phyloP scores from a whole-genome alignment of 2,797 vertebrate species.

The Ambastaia sidthimunki region DNA sequence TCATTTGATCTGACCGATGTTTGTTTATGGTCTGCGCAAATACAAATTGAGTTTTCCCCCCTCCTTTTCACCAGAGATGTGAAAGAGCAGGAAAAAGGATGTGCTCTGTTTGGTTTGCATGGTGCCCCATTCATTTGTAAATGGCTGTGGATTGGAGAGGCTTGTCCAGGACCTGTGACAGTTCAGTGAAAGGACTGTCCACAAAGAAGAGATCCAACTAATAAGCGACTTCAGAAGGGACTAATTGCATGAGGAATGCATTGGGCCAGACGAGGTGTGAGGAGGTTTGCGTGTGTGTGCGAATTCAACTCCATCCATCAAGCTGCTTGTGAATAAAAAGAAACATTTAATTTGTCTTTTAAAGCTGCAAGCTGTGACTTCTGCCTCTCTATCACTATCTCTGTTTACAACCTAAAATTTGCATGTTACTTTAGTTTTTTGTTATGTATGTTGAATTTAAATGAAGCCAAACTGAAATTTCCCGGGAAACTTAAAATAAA shows the following conservation, averaged over 20 bases:
- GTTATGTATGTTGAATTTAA: no score
- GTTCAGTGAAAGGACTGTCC: constrained; percentile 76
- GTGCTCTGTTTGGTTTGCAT: constrained; percentile 80
- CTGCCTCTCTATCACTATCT: no score
- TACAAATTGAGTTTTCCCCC: constrained; percentile 69
- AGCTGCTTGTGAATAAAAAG: not conserved
- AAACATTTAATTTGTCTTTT: no score
- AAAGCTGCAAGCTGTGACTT: no score
- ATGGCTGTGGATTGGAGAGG: constrained; percentile 67
- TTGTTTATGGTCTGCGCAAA: constrained; percentile 77
- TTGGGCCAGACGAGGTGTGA: constrained; percentile 47
- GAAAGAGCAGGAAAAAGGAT: constrained; percentile 81
- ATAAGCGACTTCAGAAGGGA: constrained; percentile 80
- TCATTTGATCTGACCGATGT: constrained; percentile 71
- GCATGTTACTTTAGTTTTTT: no score
- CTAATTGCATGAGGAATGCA: constrained; percentile 67
- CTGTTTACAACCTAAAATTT: no score
- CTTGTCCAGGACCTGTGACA: constrained; percentile 78
- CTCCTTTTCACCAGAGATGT: constrained; percentile 63
- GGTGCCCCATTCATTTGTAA: constrained; percentile 78
- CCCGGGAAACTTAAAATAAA: no score
- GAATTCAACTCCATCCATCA: constrained; percentile 39
- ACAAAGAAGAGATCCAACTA: constrained; percentile 77
- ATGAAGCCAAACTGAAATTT: no score
- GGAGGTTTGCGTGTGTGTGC: constrained; percentile 46